A percentile compares a stretch with the other conserved stretches of the same genome.
Evolutionary conservation across 2,888 invertebrate species (phyloP).

Genomic region (Hypolimnas misippus): DNA sequence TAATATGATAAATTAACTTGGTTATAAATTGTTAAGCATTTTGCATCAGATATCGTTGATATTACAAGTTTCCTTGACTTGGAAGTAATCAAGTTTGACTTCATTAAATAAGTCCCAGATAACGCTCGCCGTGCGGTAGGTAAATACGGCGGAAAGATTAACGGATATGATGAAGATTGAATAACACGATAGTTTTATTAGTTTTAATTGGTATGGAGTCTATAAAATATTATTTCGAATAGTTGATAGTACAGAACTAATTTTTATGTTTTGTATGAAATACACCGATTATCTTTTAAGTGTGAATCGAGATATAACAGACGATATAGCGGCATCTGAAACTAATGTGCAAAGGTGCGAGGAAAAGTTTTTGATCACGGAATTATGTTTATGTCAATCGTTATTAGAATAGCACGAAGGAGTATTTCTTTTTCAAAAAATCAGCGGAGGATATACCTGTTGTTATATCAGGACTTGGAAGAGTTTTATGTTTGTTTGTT

Average conservation of each 20-base stretch:
- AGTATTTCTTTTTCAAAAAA: too few relatives aligned
- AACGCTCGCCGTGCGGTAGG: conserved; percentile 38
- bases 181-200: conserved; percentile 34
- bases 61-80: conserved; percentile 37
- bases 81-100: conserved; percentile 43
- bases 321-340: too few relatives aligned
- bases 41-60: conserved; percentile 37
- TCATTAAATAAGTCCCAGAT: conserved; percentile 41
- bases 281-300: background rate
- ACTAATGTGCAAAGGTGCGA: too few relatives aligned
- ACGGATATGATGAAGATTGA: conserved; percentile 31
- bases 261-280: background rate
- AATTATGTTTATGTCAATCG: too few relatives aligned
- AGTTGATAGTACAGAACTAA: background rate
- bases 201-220: conserved; percentile 27
- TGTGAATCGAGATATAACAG: background rate
- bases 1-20: conserved; percentile 30
- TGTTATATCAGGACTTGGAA: too few relatives aligned
- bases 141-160: conserved; percentile 37
- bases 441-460: too few relatives aligned
- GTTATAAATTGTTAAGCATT: conserved; percentile 34
- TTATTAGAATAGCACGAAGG: too few relatives aligned
- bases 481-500: too few relatives aligned
- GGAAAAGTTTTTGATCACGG: too few relatives aligned
- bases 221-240: conserved; percentile 2